Evolutionary conservation across 2,888 invertebrate species (phyloP).

Genomic region (Hydraecia micacea): DNA sequence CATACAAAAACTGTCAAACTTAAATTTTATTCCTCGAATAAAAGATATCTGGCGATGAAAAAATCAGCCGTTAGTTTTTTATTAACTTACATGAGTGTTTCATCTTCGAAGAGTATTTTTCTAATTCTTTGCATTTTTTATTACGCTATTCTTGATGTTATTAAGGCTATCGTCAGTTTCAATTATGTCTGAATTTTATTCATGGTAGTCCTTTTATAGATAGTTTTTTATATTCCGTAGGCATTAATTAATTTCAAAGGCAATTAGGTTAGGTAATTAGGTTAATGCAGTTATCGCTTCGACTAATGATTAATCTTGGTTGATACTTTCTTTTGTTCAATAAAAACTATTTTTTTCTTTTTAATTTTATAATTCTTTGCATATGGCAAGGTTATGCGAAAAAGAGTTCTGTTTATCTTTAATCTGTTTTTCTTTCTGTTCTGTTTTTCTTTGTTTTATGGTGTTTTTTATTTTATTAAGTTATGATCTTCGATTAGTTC

Average conservation of each 20-base stretch:
- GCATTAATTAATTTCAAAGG: slow-evolving; percentile 1
- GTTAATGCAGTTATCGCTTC: neutral
- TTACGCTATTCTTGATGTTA: neutral
- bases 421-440: no score
- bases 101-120: neutral
- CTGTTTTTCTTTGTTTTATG: no score
- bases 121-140: slow-evolving; percentile 24
- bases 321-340: neutral
- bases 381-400: neutral
- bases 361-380: neutral
- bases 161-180: neutral
- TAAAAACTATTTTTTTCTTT: neutral
- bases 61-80: neutral
- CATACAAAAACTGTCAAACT: neutral
- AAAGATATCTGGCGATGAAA: neutral
- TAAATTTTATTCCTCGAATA: neutral
- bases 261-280: slow-evolving; percentile 1
- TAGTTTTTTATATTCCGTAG: neutral
- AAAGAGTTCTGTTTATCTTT: no score
- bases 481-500: neutral
- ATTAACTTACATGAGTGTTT: slow-evolving; percentile 11
- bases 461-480: neutral
- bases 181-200: neutral
- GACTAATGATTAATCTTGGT: neutral
- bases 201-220: slow-evolving; percentile 11